These are phyloP conservation scores for Anolis carolinensis DNA, from an alignment of 2,113 vertebrate species.

Conservation along the genomic window DNA sequence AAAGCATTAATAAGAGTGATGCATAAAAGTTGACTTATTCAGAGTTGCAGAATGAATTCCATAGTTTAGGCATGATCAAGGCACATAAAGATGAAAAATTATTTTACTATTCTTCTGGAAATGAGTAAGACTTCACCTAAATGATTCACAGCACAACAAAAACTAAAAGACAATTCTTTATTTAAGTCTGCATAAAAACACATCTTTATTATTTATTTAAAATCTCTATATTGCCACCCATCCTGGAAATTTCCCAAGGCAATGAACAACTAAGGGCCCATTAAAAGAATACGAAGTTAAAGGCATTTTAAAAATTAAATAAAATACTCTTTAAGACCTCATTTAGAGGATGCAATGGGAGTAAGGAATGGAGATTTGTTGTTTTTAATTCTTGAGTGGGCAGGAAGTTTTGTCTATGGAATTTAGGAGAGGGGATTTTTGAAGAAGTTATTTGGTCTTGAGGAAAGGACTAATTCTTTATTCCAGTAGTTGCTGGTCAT, in stretches of 20 bases:
- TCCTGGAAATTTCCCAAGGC: too few species aligned
- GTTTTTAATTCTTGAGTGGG: background rate
- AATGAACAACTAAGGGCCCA: too few species aligned
- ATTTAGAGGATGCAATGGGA: background rate
- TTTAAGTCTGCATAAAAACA: too few species aligned
- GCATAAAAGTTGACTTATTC: background rate
- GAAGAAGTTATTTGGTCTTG: background rate
- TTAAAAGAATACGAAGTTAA: too few species aligned
- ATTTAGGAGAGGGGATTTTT: background rate
- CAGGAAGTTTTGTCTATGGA: background rate
- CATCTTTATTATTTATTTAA: background rate
- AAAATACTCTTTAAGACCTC: too few species aligned
- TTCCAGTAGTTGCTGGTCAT: background rate
- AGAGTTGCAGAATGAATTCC: background rate
- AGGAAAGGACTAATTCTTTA: background rate
- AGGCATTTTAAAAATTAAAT: too few species aligned
- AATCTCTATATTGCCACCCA: too few species aligned
- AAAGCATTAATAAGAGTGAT: background rate
- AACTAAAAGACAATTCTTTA: background rate
- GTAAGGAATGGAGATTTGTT: background rate
- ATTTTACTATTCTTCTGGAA: background rate
- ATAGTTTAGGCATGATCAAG: background rate
- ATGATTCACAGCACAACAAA: background rate
- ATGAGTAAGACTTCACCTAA: background rate
- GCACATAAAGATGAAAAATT: background rate